These are phyloP conservation scores for Shargacucullia verbasci DNA, from an alignment of 2,888 invertebrate species.

Conservation along the genomic window DNA sequence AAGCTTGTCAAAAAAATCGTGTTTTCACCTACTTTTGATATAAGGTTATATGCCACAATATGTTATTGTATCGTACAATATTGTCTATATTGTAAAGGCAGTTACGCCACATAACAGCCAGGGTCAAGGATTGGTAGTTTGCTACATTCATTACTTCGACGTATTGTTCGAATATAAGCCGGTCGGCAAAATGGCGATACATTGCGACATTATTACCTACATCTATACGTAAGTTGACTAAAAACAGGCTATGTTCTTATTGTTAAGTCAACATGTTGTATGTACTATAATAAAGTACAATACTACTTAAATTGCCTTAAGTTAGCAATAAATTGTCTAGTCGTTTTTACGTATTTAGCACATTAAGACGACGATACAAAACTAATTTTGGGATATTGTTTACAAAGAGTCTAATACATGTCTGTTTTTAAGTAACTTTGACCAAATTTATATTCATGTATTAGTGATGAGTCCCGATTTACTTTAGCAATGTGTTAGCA, in stretches of 20 bases:
- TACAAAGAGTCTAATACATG: not conserved
- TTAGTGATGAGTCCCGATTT: not conserved
- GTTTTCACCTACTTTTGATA: not conserved
- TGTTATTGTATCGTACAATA: not conserved
- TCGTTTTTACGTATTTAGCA: conserved; percentile 6
- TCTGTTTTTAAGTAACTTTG: not conserved
- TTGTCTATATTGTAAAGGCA: not conserved
- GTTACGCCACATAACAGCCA: not conserved
- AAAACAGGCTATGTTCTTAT: conserved; percentile 8
- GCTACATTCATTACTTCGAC: conserved; percentile 1
- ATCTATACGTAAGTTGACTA: conserved; percentile 17
- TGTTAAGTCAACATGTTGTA: conserved; percentile 3
- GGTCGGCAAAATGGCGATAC: conserved; percentile 3
- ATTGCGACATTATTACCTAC: conserved; percentile 21
- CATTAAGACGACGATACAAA: not conserved
- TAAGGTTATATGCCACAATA: not conserved
- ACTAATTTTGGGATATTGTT: not conserved
- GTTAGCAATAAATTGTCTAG: conserved; percentile 4
- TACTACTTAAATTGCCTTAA: conserved; percentile 4
- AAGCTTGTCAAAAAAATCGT: conserved; percentile 1
- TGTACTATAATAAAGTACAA: conserved; percentile 5
- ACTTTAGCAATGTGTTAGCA: no score
- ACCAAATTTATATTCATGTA: not conserved
- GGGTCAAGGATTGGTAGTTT: not conserved
- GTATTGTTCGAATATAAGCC: conserved; percentile 1